A percentile compares a stretch with the other conserved stretches of the same genome.
Evolutionary conservation across 1,140 invertebrate species (phyloP).

Genomic region (Trichoplusia ni): DNA sequence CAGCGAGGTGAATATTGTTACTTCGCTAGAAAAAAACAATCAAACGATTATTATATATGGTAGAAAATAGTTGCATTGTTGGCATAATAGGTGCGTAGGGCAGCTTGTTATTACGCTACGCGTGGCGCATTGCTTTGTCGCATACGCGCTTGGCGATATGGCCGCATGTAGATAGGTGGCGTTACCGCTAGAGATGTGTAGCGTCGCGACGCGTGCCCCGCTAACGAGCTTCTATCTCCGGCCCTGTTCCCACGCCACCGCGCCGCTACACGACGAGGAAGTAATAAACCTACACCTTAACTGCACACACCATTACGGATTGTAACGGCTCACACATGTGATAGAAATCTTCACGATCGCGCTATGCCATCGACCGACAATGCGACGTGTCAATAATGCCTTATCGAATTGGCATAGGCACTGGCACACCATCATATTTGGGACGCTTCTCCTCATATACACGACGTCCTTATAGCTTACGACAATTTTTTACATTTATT

Average conservation of each 20-base stretch:
- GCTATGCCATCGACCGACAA: slow-evolving; percentile 45
- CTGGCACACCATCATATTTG: too few relatives aligned
- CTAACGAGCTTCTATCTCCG: slow-evolving; percentile 75
- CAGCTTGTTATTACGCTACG: slow-evolving; percentile 26
- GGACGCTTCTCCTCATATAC: slow-evolving; percentile 26
- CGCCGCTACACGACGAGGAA: slow-evolving; percentile 68
- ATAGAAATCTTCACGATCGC: slow-evolving; percentile 67
- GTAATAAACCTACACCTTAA: slow-evolving; percentile 79
- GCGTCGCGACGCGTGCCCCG: slow-evolving; percentile 51
- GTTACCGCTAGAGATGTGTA: slow-evolving; percentile 55
- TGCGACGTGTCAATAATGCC: slow-evolving; percentile 58
- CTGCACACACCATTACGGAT: slow-evolving; percentile 77
- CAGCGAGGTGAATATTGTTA: too few relatives aligned
- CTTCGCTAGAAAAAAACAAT: slow-evolving; percentile 14
- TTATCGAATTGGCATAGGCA: slow-evolving; percentile 70
- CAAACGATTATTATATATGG: slow-evolving; percentile 23
- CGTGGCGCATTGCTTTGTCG: slow-evolving; percentile 26
- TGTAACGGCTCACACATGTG: slow-evolving; percentile 65
- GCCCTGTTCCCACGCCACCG: slow-evolving; percentile 70
- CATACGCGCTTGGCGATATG: background rate
- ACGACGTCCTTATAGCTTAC: slow-evolving; percentile 2
- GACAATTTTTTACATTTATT: slow-evolving; percentile 10
- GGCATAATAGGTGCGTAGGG: slow-evolving; percentile 25
- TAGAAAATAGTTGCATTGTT: slow-evolving; percentile 27
- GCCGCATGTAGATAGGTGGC: slow-evolving; percentile 39